Conservation (phyloP, 2,888 invertebrate genomes). For the Chloroclystis v-ata region DNA sequence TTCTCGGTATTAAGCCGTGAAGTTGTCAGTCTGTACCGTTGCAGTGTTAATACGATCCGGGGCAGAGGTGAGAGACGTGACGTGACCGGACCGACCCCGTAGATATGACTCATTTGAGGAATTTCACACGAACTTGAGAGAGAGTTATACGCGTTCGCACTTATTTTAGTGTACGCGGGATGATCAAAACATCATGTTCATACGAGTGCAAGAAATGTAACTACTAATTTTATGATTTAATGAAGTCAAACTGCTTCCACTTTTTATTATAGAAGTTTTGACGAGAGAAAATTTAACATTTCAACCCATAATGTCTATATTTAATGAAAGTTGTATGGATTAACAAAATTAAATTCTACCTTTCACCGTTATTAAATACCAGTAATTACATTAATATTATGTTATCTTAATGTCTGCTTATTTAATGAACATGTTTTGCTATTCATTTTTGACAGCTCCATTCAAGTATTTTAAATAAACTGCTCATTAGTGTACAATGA, state of each 20-base stretch:
- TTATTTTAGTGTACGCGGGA: too few relatives aligned
- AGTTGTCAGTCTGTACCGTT: constrained; percentile 18
- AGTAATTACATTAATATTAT: background rate
- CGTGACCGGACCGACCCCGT: constrained; percentile 31
- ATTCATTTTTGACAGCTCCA: constrained; percentile 7
- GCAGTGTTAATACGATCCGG: constrained; percentile 39
- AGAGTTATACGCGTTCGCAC: too few relatives aligned
- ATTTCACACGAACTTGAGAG: constrained; percentile 16
- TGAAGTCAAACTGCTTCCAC: background rate
- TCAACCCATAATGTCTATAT: background rate
- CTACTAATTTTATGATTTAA: too few relatives aligned
- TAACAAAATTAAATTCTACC: background rate
- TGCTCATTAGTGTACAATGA: constrained; percentile 13
- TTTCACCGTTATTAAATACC: background rate
- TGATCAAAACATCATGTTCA: too few relatives aligned
- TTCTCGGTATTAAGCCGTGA: constrained; percentile 10
- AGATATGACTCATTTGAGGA: constrained; percentile 16
- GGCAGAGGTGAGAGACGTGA: constrained; percentile 39
- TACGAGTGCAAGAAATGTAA: too few relatives aligned
- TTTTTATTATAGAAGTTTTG: background rate
- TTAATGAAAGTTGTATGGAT: background rate
- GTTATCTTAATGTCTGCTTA: background rate
- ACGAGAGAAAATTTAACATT: background rate
- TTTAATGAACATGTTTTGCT: background rate
- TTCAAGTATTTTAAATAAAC: background rate